These are phyloP conservation scores for Otis tarda DNA, from an alignment of 2,113 vertebrate genomes.

Conservation along the genomic window DNA sequence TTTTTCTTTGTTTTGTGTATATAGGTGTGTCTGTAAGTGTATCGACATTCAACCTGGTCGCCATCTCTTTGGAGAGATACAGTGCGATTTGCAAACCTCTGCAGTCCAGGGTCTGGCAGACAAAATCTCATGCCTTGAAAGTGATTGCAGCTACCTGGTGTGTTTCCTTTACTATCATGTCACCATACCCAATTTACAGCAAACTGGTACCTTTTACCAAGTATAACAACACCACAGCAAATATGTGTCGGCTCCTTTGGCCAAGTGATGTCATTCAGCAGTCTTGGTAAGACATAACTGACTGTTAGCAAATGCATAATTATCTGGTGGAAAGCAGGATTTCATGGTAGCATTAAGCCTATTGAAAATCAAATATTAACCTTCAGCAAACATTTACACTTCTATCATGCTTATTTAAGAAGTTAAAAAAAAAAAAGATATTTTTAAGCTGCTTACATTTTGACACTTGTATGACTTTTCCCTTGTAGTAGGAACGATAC, in stretches of 20 bases:
- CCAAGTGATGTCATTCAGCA: slow-evolving; percentile 88
- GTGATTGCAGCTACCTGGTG: slow-evolving; percentile 94
- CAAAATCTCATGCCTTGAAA: slow-evolving; percentile 92
- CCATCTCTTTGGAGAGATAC: slow-evolving; percentile 96
- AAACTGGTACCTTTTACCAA: slow-evolving; percentile 89
- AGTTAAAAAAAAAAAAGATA: not conserved
- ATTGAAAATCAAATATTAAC: slow-evolving; percentile 1
- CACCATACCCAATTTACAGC: slow-evolving; percentile 94
- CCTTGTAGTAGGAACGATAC: not conserved
- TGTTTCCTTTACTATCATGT: slow-evolving; percentile 90
- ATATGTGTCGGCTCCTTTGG: slow-evolving; percentile 93
- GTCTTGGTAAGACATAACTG: slow-evolving; percentile 85
- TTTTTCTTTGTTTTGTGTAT: not conserved
- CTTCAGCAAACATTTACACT: not conserved
- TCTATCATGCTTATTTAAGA: not conserved
- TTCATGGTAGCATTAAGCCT: not conserved
- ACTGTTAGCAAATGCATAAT: not conserved
- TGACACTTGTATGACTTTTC: not conserved
- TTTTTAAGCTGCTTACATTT: slow-evolving; percentile 7
- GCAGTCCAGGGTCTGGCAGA: slow-evolving; percentile 94
- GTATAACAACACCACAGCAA: slow-evolving; percentile 87
- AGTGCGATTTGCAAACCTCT: slow-evolving; percentile 96
- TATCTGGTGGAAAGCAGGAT: not conserved
- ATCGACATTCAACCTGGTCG: slow-evolving; percentile 95
- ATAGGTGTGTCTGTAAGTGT: slow-evolving; percentile 93